These are phyloP conservation scores for Oreocharis arfaki DNA, from an alignment of 2,113 vertebrate genomes.

Conservation along the genomic window DNA sequence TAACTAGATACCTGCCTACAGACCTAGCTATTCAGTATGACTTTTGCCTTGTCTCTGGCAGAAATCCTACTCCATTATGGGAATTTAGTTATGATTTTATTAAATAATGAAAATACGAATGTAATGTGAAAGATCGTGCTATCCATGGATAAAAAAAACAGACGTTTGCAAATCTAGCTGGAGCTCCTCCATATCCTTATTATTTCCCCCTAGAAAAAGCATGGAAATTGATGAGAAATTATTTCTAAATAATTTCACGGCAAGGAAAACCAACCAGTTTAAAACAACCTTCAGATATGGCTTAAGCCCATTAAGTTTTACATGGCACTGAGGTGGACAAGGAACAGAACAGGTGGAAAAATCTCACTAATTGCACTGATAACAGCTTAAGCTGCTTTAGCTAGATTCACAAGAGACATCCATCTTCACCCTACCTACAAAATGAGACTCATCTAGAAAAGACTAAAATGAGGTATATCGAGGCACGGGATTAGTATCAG, in stretches of 20 bases:
- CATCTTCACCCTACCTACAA: not conserved
- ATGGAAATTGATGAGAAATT: not conserved
- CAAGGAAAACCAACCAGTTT: not conserved
- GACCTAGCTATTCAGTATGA: not conserved
- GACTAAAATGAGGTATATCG: not conserved
- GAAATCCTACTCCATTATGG: not conserved
- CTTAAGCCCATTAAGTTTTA: not conserved
- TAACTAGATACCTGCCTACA: not conserved
- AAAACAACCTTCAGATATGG: not conserved
- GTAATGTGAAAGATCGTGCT: not conserved
- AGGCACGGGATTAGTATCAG: fast-evolving
- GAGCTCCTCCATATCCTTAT: not conserved
- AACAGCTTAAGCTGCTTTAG: not conserved
- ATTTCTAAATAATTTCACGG: not conserved
- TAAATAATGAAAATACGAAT: not conserved
- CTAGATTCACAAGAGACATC: not conserved
- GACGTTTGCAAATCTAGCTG: not conserved
- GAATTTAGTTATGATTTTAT: not conserved
- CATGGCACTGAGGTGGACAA: not conserved
- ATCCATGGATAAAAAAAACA: not conserved
- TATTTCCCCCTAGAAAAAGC: not conserved
- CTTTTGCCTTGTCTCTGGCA: not conserved
- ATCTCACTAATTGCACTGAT: not conserved
- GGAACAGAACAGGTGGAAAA: not conserved
- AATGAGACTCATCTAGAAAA: not conserved